These are phyloP conservation scores for Phengaris alcon DNA, from an alignment of 2,888 invertebrate species.

Conservation along the genomic window DNA sequence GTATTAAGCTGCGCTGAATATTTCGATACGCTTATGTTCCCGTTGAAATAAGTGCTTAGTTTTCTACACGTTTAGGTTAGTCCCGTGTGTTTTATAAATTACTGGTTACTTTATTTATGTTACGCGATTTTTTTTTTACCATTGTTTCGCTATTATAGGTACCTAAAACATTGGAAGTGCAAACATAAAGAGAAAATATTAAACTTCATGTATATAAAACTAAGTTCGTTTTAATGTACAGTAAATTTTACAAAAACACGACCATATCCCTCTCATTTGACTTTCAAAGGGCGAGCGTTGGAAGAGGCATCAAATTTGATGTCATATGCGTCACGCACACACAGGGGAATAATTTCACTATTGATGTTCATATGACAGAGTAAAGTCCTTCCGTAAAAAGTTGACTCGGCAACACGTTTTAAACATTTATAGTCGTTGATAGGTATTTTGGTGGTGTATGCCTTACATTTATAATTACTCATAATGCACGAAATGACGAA, in stretches of 20 bases:
- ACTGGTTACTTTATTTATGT: too few relatives aligned
- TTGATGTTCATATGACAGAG: conserved; percentile 18
- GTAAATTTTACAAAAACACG: neutral
- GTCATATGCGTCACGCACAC: conserved; percentile 18
- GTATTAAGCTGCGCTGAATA: neutral
- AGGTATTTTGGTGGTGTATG: conserved; percentile 1
- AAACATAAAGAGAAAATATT: neutral
- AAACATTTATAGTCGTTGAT: conserved; percentile 12
- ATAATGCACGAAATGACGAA: neutral
- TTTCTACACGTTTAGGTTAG: neutral
- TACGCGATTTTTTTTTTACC: too few relatives aligned
- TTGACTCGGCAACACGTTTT: conserved; percentile 11
- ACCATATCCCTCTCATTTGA: conserved; percentile 15
- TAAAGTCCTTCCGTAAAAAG: conserved; percentile 5
- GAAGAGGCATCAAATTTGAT: conserved; percentile 6
- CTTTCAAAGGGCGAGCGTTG: conserved; percentile 6
- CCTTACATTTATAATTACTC: neutral
- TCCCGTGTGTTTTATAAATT: too few relatives aligned
- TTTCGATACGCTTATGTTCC: neutral
- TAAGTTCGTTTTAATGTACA: neutral
- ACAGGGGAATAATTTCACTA: neutral
- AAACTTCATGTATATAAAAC: neutral
- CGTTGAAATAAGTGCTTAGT: neutral
- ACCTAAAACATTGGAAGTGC: neutral
- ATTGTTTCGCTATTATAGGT: too few relatives aligned